These are phyloP conservation scores for Drosophila subobscura DNA, from an alignment of 1,140 invertebrate genomes.

Conservation along the genomic window DNA sequence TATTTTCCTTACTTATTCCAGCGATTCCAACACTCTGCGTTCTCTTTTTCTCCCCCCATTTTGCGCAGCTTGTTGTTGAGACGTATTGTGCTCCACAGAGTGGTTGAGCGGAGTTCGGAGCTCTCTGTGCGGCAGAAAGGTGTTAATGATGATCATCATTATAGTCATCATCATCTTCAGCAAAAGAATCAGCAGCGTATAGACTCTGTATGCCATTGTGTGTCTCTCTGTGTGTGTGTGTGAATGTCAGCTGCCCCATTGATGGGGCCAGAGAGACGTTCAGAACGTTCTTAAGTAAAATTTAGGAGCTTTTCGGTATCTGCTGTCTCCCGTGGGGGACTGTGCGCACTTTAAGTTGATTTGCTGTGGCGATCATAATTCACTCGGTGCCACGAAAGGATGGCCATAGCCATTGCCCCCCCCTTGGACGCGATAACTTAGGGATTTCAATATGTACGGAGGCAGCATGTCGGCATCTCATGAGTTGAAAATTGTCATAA, in stretches of 20 bases:
- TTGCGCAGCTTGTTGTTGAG: conserved; percentile 55
- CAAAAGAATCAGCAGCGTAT: too few species aligned
- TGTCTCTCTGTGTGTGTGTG: conserved; percentile 1
- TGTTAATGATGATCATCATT: conserved; percentile 82
- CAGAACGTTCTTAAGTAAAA: conserved; percentile 79
- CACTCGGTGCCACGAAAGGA: conserved; percentile 45
- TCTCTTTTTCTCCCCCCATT: conserved; percentile 24
- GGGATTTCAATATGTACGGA: conserved; percentile 77
- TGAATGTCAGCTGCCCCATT: conserved; percentile 65
- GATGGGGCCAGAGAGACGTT: conserved; percentile 63
- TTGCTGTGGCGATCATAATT: conserved; percentile 83
- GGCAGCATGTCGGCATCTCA: conserved; percentile 40
- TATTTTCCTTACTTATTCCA: conserved; percentile 58
- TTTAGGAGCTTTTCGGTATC: conserved; percentile 79
- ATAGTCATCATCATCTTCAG: conserved; percentile 65
- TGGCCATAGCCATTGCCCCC: conserved; percentile 11
- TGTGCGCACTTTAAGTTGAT: conserved; percentile 76
- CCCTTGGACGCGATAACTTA: conserved; percentile 71
- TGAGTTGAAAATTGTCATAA: conserved; percentile 59
- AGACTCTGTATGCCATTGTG: conserved; percentile 2
- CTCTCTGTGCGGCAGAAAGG: conserved; percentile 75
- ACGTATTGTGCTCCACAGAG: conserved; percentile 60
- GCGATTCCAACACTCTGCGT: conserved; percentile 5
- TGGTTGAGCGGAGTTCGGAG: conserved; percentile 13
- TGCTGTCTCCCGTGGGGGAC: conserved; percentile 31